Evolutionary conservation across 2,888 invertebrate species (phyloP), one percentile per base, ranked within the genome.

Genomic region (Agrochola macilenta): DNA sequence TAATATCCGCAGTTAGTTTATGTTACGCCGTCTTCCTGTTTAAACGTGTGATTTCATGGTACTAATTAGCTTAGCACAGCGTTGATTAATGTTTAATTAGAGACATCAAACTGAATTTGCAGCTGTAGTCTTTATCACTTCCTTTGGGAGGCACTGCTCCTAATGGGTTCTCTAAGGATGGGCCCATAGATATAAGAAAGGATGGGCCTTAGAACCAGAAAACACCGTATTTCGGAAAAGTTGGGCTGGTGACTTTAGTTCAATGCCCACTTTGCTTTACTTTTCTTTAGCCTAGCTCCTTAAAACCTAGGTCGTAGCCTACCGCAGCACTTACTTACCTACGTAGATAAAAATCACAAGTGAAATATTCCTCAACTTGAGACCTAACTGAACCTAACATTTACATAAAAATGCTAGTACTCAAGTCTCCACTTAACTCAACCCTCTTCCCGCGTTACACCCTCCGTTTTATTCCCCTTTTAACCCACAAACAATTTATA

Each of bases 11-110:
- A 64, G 71, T 39, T 39, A 64, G 63, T 69, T 80, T 69, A 60
- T 46, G 43, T 68, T 68, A 60, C 60, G 68, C 43, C 57, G 68
- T n/a, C 64, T 82, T 85, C 81, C 85, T 75, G 81, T 66, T 43
- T 60, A 20, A 75, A 60, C 61, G 64, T 75, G 72, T 75, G 65
- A 84, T 84, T 80, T 81, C 85, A 85, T 76, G 75, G 76, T 63
- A 20, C 43, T 68, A 76, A 85, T 82, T 72, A 82, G 43, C 39
- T 54, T 60, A 23, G n/a, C 65, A 20, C 68, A 60, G 30, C 57
- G 83, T 78, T 83, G 61, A 81, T 81, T 83, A 75, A 71, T 65
- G 60, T 72, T 72, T 61, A 69, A 85, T 81, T 82, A 82, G 65
- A 64, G 57, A 57, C 23, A 72, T 81, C 49, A 54, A 63, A 70